These are phyloP conservation scores for Phrynosoma platyrhinos DNA, from an alignment of 2,113 vertebrate genomes.

Conservation along the genomic window DNA sequence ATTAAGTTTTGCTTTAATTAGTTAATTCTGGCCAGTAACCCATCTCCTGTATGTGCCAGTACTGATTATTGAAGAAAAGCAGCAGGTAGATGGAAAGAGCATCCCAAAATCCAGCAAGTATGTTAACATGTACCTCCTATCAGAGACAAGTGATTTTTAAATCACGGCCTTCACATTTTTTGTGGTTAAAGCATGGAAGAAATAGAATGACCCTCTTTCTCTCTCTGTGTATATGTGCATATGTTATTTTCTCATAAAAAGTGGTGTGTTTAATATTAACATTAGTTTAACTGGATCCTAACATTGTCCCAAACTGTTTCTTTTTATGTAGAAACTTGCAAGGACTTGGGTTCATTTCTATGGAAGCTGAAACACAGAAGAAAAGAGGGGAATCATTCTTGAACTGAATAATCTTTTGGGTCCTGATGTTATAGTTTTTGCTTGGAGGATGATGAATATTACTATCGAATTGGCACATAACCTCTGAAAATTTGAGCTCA, in stretches of 20 bases:
- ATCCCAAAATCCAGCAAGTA: background rate
- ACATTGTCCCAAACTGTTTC: background rate
- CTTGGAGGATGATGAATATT: background rate
- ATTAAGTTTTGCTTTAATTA: too few species aligned
- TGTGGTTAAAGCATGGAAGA: background rate
- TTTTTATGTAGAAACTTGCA: background rate
- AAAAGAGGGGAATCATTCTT: background rate
- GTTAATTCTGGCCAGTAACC: background rate
- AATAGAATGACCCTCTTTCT: background rate
- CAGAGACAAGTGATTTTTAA: background rate
- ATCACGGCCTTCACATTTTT: background rate
- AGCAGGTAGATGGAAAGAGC: background rate
- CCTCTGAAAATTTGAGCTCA: background rate
- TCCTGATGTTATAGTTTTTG: background rate
- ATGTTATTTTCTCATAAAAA: background rate
- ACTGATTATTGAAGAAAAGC: background rate
- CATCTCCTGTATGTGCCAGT: background rate
- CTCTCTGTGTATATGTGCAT: background rate
- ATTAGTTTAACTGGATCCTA: background rate
- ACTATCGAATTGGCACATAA: background rate
- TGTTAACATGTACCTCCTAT: background rate
- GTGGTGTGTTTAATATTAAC: background rate
- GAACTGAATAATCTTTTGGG: background rate
- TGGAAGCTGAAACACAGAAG: background rate
- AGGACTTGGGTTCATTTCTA: background rate